phyloP scores from a whole-genome alignment of 1,140 invertebrate species.

The Caenorhabditis briggsae region DNA sequence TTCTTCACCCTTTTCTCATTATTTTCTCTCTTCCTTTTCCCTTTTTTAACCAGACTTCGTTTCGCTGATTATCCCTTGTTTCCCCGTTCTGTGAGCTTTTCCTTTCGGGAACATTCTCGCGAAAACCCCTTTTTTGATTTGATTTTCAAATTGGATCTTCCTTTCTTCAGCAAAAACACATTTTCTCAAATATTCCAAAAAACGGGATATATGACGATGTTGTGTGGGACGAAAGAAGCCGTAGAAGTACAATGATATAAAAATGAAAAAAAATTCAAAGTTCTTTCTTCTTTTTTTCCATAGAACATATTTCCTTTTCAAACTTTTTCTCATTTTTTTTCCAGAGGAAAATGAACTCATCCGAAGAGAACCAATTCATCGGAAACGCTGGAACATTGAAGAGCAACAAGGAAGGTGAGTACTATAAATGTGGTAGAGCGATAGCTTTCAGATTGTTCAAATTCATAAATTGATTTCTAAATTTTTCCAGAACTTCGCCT shows the following conservation, averaged over 20 bases:
- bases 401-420: conserved; percentile 25
- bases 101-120: not conserved
- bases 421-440: no score
- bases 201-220: not conserved
- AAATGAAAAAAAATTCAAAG: not conserved
- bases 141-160: not conserved
- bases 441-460: no score
- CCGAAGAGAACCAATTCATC: conserved; percentile 35
- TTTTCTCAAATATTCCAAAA: no score
- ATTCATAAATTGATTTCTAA: no score
- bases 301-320: not conserved
- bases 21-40: not conserved
- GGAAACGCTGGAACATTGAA: conserved; percentile 38
- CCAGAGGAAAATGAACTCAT: not conserved
- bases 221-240: conserved; percentile 8
- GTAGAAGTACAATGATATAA: conserved; percentile 5
- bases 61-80: not conserved
- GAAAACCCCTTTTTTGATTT: not conserved
- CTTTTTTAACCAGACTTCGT: not conserved
- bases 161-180: not conserved
- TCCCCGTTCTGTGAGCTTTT: not conserved
- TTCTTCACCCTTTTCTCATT: conserved; percentile 2
- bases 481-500: conserved; percentile 22
- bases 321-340: not conserved
- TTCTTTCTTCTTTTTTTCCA: not conserved